Percentiles rank a stretch among this genome's conserved stretches.
These are phyloP conservation scores for Tursiops truncatus DNA, from an alignment of 2,113 vertebrate genomes.

Conservation along the genomic window DNA sequence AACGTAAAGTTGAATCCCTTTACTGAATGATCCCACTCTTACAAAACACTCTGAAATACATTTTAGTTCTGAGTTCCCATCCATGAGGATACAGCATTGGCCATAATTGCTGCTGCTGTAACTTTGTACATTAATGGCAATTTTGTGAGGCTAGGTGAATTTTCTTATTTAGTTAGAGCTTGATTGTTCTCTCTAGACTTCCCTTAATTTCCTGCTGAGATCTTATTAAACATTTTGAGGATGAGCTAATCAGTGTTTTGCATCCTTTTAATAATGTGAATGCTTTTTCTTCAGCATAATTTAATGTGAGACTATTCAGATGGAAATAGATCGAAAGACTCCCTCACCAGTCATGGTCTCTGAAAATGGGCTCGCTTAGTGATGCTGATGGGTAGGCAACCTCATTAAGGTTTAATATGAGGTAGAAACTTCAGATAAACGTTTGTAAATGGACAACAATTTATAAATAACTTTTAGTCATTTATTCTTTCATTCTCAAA, in stretches of 20 bases:
- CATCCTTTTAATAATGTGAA: conserved; percentile 50
- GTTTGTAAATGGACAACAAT: not conserved
- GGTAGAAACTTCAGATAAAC: not conserved
- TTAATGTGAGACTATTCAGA: conserved; percentile 23
- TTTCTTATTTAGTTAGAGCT: conserved; percentile 36
- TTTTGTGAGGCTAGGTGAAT: conserved; percentile 49
- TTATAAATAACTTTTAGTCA: not conserved
- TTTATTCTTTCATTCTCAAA: not conserved
- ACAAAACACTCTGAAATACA: not conserved
- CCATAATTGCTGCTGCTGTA: not conserved
- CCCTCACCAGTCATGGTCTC: not conserved
- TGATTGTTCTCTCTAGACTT: conserved; percentile 57
- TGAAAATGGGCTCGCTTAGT: not conserved
- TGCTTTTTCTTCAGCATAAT: conserved; percentile 34
- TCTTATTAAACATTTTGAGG: conserved; percentile 69
- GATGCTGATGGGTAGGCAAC: not conserved
- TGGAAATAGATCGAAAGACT: conserved; percentile 26
- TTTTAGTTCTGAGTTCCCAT: not conserved
- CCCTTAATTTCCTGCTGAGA: conserved; percentile 58
- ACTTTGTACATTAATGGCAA: conserved; percentile 10
- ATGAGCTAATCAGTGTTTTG: conserved; percentile 60
- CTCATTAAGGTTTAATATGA: not conserved
- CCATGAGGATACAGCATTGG: not conserved
- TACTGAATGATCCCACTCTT: not conserved
- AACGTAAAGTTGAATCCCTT: not conserved